phyloP scores from a whole-genome alignment of 2,888 invertebrate species.

The Parnassius mnemosyne region DNA sequence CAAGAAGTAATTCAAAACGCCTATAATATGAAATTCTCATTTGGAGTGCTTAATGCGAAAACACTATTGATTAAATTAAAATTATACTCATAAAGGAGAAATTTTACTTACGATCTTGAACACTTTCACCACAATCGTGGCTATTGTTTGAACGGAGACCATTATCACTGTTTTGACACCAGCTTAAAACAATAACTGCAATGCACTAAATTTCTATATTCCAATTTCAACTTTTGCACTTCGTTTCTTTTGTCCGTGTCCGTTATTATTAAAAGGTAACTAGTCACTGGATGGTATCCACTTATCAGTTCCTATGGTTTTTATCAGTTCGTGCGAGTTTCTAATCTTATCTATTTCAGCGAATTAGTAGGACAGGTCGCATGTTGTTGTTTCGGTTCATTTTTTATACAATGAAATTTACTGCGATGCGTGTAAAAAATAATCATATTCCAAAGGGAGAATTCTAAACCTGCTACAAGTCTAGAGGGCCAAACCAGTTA shows the following conservation, averaged over 20 bases:
- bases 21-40: neutral
- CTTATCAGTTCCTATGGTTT: constrained; percentile 53
- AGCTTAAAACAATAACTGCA: constrained; percentile 34
- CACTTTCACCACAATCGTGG: constrained; percentile 89
- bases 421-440: too few relatives aligned
- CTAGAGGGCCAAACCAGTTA: too few relatives aligned
- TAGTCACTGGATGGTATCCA: constrained; percentile 60
- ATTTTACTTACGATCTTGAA: constrained; percentile 88
- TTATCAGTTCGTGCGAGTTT: constrained; percentile 58
- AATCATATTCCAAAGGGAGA: too few relatives aligned
- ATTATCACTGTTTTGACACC: constrained; percentile 74
- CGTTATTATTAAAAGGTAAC: constrained; percentile 52
- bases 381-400: constrained; percentile 33
- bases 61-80: constrained; percentile 21
- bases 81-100: constrained; percentile 25
- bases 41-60: constrained; percentile 13
- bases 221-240: constrained; percentile 32
- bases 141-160: constrained; percentile 91
- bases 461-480: too few relatives aligned
- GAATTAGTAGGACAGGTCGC: constrained; percentile 73
- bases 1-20: too few relatives aligned
- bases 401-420: constrained; percentile 1
- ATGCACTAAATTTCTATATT: constrained; percentile 34
- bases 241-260: constrained; percentile 53
- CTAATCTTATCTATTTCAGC: constrained; percentile 70